Evolutionary conservation across 2,888 invertebrate genomes (phyloP), one percentile per base, ranked within the genome.

Genomic region (Ommatoiulus sabulosus): DNA sequence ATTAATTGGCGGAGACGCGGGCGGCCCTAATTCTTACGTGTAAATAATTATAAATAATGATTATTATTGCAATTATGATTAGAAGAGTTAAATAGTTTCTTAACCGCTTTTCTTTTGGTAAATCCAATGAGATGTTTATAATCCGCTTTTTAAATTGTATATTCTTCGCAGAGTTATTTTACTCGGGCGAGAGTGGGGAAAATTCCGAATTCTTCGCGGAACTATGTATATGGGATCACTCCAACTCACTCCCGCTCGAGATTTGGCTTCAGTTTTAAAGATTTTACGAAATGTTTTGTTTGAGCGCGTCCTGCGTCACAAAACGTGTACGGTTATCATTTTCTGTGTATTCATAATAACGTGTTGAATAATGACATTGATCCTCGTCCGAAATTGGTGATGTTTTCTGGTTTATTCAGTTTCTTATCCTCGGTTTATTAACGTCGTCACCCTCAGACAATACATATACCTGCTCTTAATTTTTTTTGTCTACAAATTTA

Each of bases 11-110:
- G n/a, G 57, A 57, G 57, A 57, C 57, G 57, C 57, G 57, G 57
- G 57, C 57, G 57, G 57, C 57, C 57, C 57, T 3, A 57, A 57
- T 57, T n/a, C 57, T 57, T 57, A 57, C 57, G 1, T 57, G 57
- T 57, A 57, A 17, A 57, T 57, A 57, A 57, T 57, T 57, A 57
- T 57, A 57, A 57, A 57, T 57, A 57, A n/a, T n/a, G 12, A 17
- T n/a, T 57, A 57, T 57, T 57, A n/a, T 57, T 57, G 57, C n/a
- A n/a, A n/a, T 57, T 57, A 57, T n/a, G n/a, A 57, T n/a, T 57
- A 57, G 57, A 57, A 57, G 57, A 57, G 57, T 57, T 57, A n/a
- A 57, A 57, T 57, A 57, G 57, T 57, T 57, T 57, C 57, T 57
- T 57, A 57, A 57, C 57, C 12, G n/a, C 57, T 57, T 57, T 57